These are phyloP conservation scores for Rhyacophila brunnea DNA, from an alignment of 1,140 invertebrate species.

Conservation along the genomic window DNA sequence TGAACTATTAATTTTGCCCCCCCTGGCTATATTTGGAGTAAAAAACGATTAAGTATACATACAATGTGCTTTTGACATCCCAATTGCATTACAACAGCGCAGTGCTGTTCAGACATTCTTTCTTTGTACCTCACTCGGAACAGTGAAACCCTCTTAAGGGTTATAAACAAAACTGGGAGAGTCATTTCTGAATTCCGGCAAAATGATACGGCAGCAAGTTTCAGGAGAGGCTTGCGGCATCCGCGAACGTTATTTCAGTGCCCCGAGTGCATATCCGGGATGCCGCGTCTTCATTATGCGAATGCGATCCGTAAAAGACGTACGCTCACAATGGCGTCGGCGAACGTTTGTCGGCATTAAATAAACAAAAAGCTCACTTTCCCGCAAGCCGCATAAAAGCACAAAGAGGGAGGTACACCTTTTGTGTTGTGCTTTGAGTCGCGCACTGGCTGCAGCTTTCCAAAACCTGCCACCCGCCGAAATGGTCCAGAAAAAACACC, in stretches of 20 bases:
- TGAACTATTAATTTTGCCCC: no score
- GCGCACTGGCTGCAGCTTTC: no score
- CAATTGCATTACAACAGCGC: background rate
- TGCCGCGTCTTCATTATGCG: conserved; percentile 28
- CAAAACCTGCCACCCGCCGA: background rate
- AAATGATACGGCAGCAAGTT: background rate
- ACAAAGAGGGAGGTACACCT: conserved; percentile 23
- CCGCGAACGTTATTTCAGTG: background rate
- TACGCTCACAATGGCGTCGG: conserved; percentile 5
- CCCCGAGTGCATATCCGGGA: conserved; percentile 14
- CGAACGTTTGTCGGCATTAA: conserved; percentile 26
- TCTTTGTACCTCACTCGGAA: background rate
- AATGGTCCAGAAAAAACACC: conserved; percentile 6
- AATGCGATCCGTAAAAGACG: conserved; percentile 24
- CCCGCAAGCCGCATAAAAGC: conserved; percentile 20
- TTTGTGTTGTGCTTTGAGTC: conserved; percentile 12
- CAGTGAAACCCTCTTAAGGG: conserved; percentile 3
- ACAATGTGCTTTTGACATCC: background rate
- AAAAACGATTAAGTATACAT: no score
- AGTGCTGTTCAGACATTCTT: background rate
- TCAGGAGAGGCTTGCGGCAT: no score
- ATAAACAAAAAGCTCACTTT: conserved; percentile 24
- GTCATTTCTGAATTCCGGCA: conserved; percentile 1
- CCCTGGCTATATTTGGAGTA: no score
- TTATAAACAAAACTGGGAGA: conserved; percentile 1